These are phyloP conservation scores for Pectinophora gossypiella DNA, from an alignment of 1,140 invertebrate genomes.

Conservation along the genomic window DNA sequence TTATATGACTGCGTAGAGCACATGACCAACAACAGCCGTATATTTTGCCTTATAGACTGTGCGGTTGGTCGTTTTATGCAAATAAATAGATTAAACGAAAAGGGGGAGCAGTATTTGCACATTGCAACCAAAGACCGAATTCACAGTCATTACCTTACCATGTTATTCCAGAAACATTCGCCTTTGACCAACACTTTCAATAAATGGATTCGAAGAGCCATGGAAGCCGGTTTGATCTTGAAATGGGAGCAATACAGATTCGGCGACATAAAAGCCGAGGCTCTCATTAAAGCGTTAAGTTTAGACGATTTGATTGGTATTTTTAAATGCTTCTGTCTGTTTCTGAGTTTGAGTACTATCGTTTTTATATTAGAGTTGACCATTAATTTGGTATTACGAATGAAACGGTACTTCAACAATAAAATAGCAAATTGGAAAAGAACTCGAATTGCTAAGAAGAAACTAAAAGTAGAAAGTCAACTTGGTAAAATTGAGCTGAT, in stretches of 20 bases:
- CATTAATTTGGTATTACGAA: conserved; percentile 3
- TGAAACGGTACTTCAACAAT: background rate
- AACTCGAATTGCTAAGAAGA: background rate
- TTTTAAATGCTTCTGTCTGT: conserved; percentile 39
- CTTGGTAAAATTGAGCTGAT: background rate
- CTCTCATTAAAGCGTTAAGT: conserved; percentile 24
- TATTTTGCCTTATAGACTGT: conserved; percentile 66
- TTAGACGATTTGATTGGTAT: conserved; percentile 40
- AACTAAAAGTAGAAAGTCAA: background rate
- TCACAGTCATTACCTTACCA: conserved; percentile 60
- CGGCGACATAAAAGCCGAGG: conserved; percentile 38
- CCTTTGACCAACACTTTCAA: conserved; percentile 42
- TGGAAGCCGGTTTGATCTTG: conserved; percentile 46
- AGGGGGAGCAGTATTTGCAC: conserved; percentile 61
- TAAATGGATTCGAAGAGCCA: conserved; percentile 30
- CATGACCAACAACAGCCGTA: conserved; percentile 44
- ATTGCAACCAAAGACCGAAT: conserved; percentile 53
- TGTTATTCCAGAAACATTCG: conserved; percentile 49
- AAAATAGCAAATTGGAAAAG: background rate
- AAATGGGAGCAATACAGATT: conserved; percentile 52
- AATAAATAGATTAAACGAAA: conserved; percentile 50
- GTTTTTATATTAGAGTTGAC: conserved; percentile 45
- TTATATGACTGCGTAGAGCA: conserved; percentile 47
- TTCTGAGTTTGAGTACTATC: conserved; percentile 26
- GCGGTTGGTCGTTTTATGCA: conserved; percentile 52